Base-by-base conservation (phyloP, 2,113 vertebrate species). In the Rhizomys pruinosus region DNA sequence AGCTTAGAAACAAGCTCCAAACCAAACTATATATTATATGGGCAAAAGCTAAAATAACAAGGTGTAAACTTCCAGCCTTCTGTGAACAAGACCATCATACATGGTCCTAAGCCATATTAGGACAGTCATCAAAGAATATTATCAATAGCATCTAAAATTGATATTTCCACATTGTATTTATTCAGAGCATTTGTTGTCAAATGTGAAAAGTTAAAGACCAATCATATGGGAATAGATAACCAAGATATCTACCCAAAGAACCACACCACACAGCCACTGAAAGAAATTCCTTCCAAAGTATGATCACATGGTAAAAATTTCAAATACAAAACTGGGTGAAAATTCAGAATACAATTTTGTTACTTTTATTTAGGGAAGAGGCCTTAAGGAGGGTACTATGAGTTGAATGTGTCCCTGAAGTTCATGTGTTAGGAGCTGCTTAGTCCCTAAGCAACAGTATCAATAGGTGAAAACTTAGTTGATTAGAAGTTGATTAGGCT, bases 191-290 rank as follows among this genome's bases (percentile, higher is more conserved):
- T 80, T 42, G 12, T 64, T 52, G 29, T 4, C 63, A 90, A 76
- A 23, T 89, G 20, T 64, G 32, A 95, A 92, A 94, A 76, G 71
- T 29, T 29, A 81, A 23, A 66, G 34, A 63, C 13, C 59, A 76
- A 57, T 20, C 57, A 64, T 23, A 69, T 66, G 61, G n/a, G 22
- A 69, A 80, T 17, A 89, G 27, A 34, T 32, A 47, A 91, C 22
- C 37, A 47, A 91, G 27, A 71, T 76, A 74, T 74, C 52, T 63
- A 71, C 9, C 13, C 27, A 84, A 87, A 94, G 22, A 77, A 78
- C 3, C 77, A 44, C 16, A 7, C 29, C 79, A 82, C 8, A 0
- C 2, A 92, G 22, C 3, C 39, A 66, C 64, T 61, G 61, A 94
- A 87, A 87, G 61, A 17, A 93, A 76, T 52, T 91, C 3, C 19